Evolutionary conservation across 1,140 invertebrate genomes (phyloP), one percentile per base, ranked within the genome.

Genomic region (Drosophila guanche): DNA sequence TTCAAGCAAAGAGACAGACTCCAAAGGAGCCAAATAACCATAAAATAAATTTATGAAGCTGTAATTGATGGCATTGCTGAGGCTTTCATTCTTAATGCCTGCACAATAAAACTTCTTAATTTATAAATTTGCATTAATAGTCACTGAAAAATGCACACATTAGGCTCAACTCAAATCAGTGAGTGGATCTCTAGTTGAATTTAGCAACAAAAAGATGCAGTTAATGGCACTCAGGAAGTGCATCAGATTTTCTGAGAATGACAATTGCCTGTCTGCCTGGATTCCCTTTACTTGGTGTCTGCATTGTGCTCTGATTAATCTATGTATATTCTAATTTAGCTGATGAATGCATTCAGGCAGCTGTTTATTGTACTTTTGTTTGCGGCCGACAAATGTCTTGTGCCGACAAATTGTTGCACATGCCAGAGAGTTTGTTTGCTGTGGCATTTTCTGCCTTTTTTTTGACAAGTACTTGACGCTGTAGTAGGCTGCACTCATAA

Each of bases 291-390:
- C 69, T 55, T 54, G 73, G 46, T 56, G 53, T 76, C 1, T 20
- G 16, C 76, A 75, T 76, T 66, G 70, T 80, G 33, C 61, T 80
- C 71, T 55, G 63, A 80, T 80, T 80, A 79, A 79, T 79, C 77
- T 67, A 75, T 75, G 70, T 66, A 75, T 67, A 79, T 70, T 84
- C 81, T 66, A 75, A 85, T 85, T 84, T 79, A 76, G 72, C 50
- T 75, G 65, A 54, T 75, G 66, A 77, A 69, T 83, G 70, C 65
- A 72, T 78, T 78, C 51, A 61, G 27, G 14, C 45, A 43, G 41
- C 37, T 61, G 65, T 52, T 67, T 67, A 57, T 78, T 72, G 58
- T 65, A 65, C 52, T 41, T 42, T 42, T 59, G 56, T 73, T 61
- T 66, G 69, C 45, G 62, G 69, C 45, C 57, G 70, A 79, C n/a